Base-by-base conservation (phyloP, 2,797 vertebrate genomes). In the Siniperca undulata region DNA sequence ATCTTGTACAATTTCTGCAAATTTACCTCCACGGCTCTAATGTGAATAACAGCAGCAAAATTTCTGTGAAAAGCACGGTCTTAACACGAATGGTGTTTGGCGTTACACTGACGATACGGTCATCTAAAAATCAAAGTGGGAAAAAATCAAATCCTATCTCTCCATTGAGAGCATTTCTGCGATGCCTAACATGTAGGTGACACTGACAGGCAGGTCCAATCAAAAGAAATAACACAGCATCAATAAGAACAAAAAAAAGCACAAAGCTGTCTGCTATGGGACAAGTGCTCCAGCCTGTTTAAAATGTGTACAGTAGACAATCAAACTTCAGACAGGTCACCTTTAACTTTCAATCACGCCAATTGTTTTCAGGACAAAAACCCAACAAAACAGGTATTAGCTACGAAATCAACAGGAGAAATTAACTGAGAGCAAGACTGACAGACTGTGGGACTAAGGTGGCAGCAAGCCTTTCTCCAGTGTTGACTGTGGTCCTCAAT, bases 41-140 rank as follows among this genome's bases (percentile, higher is more conserved):
- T 52, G 24, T 68, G 56, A 77, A 53, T 4, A 74, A 65, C 55
- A 78, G 30, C 46, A 40, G 42, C 8, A 56, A 7, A 12, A 58
- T 24, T 27, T 30, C 44, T 2, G 14, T 36, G 24, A 70, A 67
- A 69, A 71, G 77, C 27, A 61, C 59, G 12, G n/a, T 70, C 34
- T 20, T 7, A 30, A 65, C 56, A 22, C 16, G 4, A 61, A 30
- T 4, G 5, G 19, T 10, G 27, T 73, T 34, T 58, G 17, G 24
- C 42, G 60, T 72, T 56, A 72, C 40, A 58, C 2, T 46, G 9
- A 69, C 2, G 10, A 66, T 44, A 59, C 4, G 5, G 22, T 52
- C 46, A 42, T 19, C 44, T 38, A 8, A 44, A 40, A 44, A 27
- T 59, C 48, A 50, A 10, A 17, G 11, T 40, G 16, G 40, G 42